Percentiles rank a stretch among this genome's conserved stretches.
phyloP scores from a whole-genome alignment of 2,797 vertebrate species.

The Dendrocincla tyrannina region DNA sequence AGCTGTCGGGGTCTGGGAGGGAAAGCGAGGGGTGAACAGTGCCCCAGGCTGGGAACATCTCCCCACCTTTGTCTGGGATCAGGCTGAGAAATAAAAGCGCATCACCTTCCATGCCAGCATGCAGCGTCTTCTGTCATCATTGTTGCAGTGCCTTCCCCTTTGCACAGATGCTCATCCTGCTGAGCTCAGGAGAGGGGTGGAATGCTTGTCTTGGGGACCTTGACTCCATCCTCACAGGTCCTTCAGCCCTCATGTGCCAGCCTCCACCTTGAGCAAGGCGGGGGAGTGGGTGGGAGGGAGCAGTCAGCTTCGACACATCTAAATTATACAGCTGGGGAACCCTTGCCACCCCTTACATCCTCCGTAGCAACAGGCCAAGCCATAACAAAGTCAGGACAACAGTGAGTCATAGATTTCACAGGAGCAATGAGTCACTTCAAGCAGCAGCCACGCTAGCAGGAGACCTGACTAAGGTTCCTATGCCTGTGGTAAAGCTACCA shows the following conservation, averaged over 20 bases:
- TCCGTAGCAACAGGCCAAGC: neutral
- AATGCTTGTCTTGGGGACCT: neutral
- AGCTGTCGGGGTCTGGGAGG: neutral
- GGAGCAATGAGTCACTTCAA: conserved; percentile 31
- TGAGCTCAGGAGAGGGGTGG: rapidly evolving
- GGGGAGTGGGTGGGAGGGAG: conserved; percentile 29
- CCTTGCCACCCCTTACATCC: neutral
- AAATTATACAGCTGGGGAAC: conserved; percentile 1
- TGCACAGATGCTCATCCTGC: neutral
- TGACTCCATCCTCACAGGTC: neutral
- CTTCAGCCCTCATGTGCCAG: neutral
- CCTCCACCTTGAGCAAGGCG: neutral
- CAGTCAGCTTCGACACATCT: neutral
- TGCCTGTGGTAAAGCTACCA: neutral
- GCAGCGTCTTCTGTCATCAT: neutral
- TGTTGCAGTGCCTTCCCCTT: neutral
- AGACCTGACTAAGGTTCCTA: neutral
- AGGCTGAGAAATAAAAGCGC: neutral
- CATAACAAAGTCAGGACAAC: conserved; percentile 25
- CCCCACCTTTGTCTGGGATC: neutral
- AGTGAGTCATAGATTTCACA: conserved; percentile 52
- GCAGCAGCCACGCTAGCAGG: neutral
- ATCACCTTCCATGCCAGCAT: neutral
- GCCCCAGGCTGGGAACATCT: neutral
- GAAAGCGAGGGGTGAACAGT: neutral